Base-by-base conservation (phyloP, 2,888 invertebrate species). In the Zhuqinia jingwanae region DNA sequence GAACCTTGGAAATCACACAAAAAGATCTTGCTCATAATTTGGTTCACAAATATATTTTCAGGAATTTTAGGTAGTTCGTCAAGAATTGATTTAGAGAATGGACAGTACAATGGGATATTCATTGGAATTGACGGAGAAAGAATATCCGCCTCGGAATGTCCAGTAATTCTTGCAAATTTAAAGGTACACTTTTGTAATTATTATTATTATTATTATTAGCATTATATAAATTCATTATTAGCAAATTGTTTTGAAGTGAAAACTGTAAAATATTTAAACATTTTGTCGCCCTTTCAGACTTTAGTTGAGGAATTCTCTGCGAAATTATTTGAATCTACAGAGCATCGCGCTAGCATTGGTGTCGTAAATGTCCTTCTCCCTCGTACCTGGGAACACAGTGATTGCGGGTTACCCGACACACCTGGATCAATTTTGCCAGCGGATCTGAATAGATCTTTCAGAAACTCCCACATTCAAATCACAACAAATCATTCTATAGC, bases 301-400 rank as follows among this genome's bases (percentile, higher is more conserved):
- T n/a, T n/a, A n/a, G n/a, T n/a, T n/a, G n/a, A n/a, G n/a, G n/a
- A n/a, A 89, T 94, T 94, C 17, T 95, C 95, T 0, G 92, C 93
- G 88, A 93, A 93, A 85, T 92, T 95, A 56, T 93, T 94, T 91
- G 92, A 93, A 83, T 94, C 95, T 13, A 93, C 95, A 65, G 93
- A 94, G 89, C 93, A 94, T 27, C 92, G 93, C 25, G 94, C 94
- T 13, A 93, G 93, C 90, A 93, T 95, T 90, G 93, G 94, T 79
- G 93, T 93, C 63, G 93, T 94, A 82, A 94, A 94, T 81, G 93
- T 95, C 68, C 92, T 95, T 80, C 92, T 95, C 86, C 95, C 95
- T 5, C 91, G 93, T 60, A 92, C 93, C 36, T 95, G 95, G 95
- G 60, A 25, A 8, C 11, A 20, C 10, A 0, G 1, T 13, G 6